A percentile compares a stretch with the other conserved stretches of the same genome.
phyloP scores from a whole-genome alignment of 2,113 vertebrate species.

The Lophura nycthemera region DNA sequence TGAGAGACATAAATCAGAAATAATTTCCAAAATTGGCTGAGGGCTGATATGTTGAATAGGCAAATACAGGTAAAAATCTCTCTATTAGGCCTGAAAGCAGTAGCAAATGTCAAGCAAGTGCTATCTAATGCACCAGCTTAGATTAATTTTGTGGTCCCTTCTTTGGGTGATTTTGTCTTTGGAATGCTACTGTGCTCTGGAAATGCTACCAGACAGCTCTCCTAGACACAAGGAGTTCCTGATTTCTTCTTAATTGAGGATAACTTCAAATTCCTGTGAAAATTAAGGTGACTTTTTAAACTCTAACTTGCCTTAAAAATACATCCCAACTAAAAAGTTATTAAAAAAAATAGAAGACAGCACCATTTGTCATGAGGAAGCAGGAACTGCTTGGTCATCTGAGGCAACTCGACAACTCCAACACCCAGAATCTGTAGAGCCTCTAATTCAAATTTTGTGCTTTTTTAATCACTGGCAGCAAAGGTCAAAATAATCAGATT shows the following conservation, averaged over 20 bases:
- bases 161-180: slow-evolving; percentile 29
- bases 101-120: slow-evolving; percentile 81
- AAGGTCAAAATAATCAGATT: background rate
- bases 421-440: background rate
- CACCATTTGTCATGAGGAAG: background rate
- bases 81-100: slow-evolving; percentile 85
- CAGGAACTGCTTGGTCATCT: background rate
- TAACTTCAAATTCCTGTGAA: background rate
- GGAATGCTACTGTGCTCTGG: slow-evolving; percentile 53
- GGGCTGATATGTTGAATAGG: slow-evolving; percentile 84
- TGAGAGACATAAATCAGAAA: slow-evolving; percentile 86
- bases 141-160: slow-evolving; percentile 77
- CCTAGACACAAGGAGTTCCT: background rate
- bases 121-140: slow-evolving; percentile 70
- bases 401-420: background rate
- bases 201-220: slow-evolving; percentile 16
- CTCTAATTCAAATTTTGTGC: background rate
- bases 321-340: background rate
- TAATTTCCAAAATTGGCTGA: slow-evolving; percentile 87
- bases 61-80: slow-evolving; percentile 88
- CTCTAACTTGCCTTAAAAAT: background rate
- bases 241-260: slow-evolving; percentile 12
- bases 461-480: background rate
- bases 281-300: background rate
- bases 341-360: background rate